Conservation (phyloP, 2,888 invertebrate genomes). For the Apamea crenata region DNA sequence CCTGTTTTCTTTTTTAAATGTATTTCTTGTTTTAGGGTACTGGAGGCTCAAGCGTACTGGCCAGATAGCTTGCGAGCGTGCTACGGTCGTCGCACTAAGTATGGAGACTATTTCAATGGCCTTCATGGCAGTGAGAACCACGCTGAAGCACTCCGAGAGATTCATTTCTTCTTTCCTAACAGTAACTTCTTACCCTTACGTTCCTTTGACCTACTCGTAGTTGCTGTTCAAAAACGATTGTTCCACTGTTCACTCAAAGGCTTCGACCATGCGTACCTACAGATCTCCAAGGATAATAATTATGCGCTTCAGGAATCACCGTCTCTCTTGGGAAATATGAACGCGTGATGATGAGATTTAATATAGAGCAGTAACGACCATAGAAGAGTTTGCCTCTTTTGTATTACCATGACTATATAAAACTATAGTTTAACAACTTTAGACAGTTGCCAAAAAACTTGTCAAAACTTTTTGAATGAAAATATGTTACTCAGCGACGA, state of each 20-base stretch:
- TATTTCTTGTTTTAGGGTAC: slow-evolving; percentile 79
- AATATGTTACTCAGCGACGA: background rate
- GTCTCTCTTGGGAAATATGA: no score
- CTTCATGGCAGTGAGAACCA: slow-evolving; percentile 94
- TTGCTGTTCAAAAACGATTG: background rate
- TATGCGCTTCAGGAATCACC: no score
- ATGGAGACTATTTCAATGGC: slow-evolving; percentile 92
- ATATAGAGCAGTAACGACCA: background rate
- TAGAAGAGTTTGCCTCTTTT: background rate
- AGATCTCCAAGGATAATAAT: no score
- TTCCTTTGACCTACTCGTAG: background rate
- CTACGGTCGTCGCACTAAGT: slow-evolving; percentile 92
- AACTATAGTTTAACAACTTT: background rate
- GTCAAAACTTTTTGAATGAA: background rate
- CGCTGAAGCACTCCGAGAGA: slow-evolving; percentile 93
- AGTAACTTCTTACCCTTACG: slow-evolving; percentile 86
- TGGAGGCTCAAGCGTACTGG: slow-evolving; percentile 92
- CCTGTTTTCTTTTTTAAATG: no score
- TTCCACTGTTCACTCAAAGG: background rate
- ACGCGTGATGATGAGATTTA: no score
- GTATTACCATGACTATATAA: background rate
- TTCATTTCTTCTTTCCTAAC: slow-evolving; percentile 96
- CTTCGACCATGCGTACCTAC: background rate
- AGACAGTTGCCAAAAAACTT: background rate
- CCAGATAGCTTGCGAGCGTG: slow-evolving; percentile 93